Evolutionary conservation across 2,888 invertebrate genomes (phyloP).

Genomic region (Agrotis exclamationis): DNA sequence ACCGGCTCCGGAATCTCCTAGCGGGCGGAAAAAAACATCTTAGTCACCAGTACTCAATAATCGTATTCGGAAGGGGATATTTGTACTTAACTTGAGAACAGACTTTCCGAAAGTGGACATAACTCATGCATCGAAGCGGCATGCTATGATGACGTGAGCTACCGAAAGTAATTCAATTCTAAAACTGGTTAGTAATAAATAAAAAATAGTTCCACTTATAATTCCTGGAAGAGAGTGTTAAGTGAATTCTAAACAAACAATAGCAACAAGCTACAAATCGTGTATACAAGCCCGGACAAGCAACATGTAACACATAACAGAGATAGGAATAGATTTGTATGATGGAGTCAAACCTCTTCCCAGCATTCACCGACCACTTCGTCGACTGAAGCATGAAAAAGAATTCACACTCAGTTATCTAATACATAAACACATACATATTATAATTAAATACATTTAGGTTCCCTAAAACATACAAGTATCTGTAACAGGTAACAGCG

Average conservation of each 20-base stretch:
- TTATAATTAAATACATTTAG: conserved; percentile 23
- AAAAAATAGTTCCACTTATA: conserved; percentile 26
- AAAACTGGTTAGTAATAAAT: conserved; percentile 13
- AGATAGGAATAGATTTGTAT: conserved; percentile 67
- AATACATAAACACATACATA: conserved; percentile 39
- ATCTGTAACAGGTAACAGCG: conserved; percentile 24
- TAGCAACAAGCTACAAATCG: conserved; percentile 72
- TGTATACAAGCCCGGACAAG: conserved; percentile 73
- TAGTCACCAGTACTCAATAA: conserved; percentile 9
- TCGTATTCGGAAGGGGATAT: conserved; percentile 3
- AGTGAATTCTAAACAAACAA: conserved; percentile 61
- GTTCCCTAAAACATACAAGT: background rate
- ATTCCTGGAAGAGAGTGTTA: conserved; percentile 35
- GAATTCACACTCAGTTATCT: conserved; percentile 64
- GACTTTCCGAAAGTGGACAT: conserved; percentile 45
- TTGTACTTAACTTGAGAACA: conserved; percentile 30
- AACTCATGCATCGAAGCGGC: conserved; percentile 64
- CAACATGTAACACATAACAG: conserved; percentile 62
- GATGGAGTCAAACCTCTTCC: conserved; percentile 86
- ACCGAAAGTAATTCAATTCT: conserved; percentile 35
- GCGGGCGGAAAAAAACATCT: conserved; percentile 32
- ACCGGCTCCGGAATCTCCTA: conserved; percentile 69
- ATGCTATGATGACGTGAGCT: conserved; percentile 66
- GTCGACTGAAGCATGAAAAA: conserved; percentile 90
- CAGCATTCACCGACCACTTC: conserved; percentile 85